Conservation (phyloP, 2,113 vertebrate genomes). For the Pogona vitticeps region DNA sequence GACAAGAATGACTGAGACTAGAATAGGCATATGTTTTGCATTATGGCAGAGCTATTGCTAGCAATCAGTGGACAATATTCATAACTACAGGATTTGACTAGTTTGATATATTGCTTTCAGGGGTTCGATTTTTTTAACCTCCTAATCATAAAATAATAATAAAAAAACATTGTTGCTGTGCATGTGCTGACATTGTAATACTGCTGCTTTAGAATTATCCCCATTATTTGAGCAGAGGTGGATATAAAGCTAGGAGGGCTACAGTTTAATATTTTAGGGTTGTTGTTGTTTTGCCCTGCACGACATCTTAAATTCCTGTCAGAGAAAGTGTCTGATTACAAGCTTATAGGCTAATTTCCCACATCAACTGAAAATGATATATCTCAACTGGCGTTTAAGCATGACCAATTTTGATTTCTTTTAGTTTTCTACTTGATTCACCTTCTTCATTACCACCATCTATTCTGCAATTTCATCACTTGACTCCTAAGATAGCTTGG, state of each 20-base stretch:
- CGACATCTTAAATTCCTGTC: conserved; percentile 45
- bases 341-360: conserved; percentile 49
- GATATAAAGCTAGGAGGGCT: conserved; percentile 31
- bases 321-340: conserved; percentile 62
- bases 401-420: conserved; percentile 47
- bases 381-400: conserved; percentile 40
- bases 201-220: conserved; percentile 37
- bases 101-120: conserved; percentile 24
- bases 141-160: background rate
- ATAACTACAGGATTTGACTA: background rate
- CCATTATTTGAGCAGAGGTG: conserved; percentile 35
- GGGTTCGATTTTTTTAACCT: background rate
- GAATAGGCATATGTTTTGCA: background rate
- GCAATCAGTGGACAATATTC: background rate
- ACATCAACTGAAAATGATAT: conserved; percentile 25
- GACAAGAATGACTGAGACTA: background rate
- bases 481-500: background rate
- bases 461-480: conserved; percentile 21
- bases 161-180: background rate
- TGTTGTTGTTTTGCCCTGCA: conserved; percentile 32
- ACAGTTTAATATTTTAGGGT: conserved; percentile 40
- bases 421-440: conserved; percentile 37
- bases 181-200: background rate
- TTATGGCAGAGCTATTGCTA: background rate
- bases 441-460: conserved; percentile 40